Evolutionary conservation across 2,888 invertebrate species (phyloP), one percentile per base, ranked within the genome.

Genomic region (Drosophila subsilvestris): DNA sequence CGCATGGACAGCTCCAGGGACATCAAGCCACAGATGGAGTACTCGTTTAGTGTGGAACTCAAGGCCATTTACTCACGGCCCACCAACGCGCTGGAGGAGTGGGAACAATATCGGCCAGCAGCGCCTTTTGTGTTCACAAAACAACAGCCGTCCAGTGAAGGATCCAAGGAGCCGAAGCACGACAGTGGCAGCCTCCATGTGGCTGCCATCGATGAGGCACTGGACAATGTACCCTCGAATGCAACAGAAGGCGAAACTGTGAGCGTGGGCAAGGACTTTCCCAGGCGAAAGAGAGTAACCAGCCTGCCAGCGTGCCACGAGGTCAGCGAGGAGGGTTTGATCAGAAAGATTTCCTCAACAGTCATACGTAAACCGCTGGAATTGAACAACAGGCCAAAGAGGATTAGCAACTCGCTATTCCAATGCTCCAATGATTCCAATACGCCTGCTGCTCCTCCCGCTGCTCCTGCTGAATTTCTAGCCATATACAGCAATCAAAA

Each of bases 1-100:
- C 76, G 81, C 12, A 58, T 56, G 48, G 59, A 67, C 32, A 84
- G 78, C 42, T 76, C 79, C 1, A 62, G 76, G 29, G 76, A 81
- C 3, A 48, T 61, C 6, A 86, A 81, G 32, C 90, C 91, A 0
- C 78, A 77, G 0, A 79, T 91, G 57, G 90, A 91, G 22, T 91
- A 73, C 56, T 71, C 75, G 0, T 90, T 91, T 20, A 76, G 74
- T 12, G 77, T 84, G 68, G 72, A 88, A 53, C 65, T 91, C 20
- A 70, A 78, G 63, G 75, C 79, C 22, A 47, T 75, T 17, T 67
- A 75, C 14, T 74, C 82, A 48, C 66, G 67, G 0, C 79, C 14
- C 6, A 37, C 14, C 14, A 7, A 54, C 29, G 53, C 9, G 0
- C 17, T 29, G 6, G 56, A 37, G 9, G 25, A 32, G 3, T 3